Evolutionary conservation across 1,140 invertebrate genomes (phyloP).

Genomic region (Oreohelix idahoensis): DNA sequence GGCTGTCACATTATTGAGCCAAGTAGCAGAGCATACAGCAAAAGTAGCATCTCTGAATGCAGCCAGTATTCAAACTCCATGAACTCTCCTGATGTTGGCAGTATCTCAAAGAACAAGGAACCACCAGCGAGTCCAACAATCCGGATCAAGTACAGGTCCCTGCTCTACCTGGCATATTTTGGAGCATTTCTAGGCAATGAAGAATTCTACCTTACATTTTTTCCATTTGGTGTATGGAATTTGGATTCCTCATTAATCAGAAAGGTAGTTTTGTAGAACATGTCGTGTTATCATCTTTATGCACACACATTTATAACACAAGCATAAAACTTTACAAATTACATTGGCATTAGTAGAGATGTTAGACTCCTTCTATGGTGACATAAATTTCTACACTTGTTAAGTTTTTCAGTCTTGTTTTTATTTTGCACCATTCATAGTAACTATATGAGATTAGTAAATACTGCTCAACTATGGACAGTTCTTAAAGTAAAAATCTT

Average conservation of each 20-base stretch:
- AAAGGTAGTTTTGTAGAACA: constrained; percentile 79
- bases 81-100: neutral
- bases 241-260: constrained; percentile 74
- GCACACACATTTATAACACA: too few species aligned
- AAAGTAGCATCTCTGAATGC: constrained; percentile 8
- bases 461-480: too few species aligned
- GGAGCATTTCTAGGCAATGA: constrained; percentile 90
- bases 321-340: too few species aligned
- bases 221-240: constrained; percentile 93
- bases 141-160: constrained; percentile 83
- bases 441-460: too few species aligned
- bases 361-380: too few species aligned
- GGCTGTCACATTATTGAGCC: neutral
- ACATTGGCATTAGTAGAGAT: too few species aligned
- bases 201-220: constrained; percentile 82
- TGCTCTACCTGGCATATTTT: constrained; percentile 88
- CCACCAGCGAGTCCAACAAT: neutral
- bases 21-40: neutral
- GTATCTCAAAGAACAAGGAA: too few species aligned
- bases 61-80: neutral
- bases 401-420: too few species aligned
- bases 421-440: too few species aligned
- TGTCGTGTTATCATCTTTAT: too few species aligned
- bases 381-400: too few species aligned
- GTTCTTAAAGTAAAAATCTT: too few species aligned